Evolutionary conservation across 2,888 invertebrate species (phyloP), one percentile per base, ranked within the genome.

Genomic region (Therioaphis trifolii): DNA sequence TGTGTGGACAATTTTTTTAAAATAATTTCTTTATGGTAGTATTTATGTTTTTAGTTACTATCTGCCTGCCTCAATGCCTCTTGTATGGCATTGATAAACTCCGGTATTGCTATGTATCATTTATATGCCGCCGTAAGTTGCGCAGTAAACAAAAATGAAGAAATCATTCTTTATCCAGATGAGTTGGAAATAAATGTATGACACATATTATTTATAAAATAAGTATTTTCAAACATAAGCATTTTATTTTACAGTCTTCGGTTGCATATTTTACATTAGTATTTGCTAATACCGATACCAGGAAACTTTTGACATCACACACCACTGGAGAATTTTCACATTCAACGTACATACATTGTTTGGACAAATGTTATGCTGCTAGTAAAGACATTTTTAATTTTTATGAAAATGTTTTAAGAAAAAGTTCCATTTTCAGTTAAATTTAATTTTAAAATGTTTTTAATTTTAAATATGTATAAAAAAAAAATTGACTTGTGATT

Each of bases 61-160:
- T 93, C 96, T 0, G 94, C 95, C 88, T 92, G 93, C 18, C 90
- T 97, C 49, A 98, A 97, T 90, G 93, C 95, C 35, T 91, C 92
- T 0, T 96, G 95, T 88, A 89, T 96, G 84, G 95, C 96, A 0
- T 90, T 96, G 46, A 90, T 97, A 0, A 94, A 95, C 89, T 92
- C 95, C 0, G 94, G 95, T 35, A 89, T 97, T n/a, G 91, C 94
- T 18, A 93, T 97, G 93, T 93, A 93, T 86, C 94, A 92, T 88
- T 91, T 94, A 49, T 92, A 96, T 87, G 96, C 94, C 9, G 95
- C 95, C 0, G 92, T 96, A 0, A 91, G 92, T 79, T 95, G 95
- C 88, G 66, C 77, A 35, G 52, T 85, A 15, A 63, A 52, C 0
- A 74, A 84, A 2, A 24, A n/a, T 0, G 74, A 78, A 58, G 84